phyloP scores from a whole-genome alignment of 2,888 invertebrate genomes.

The Habrosyne pyritoides region DNA sequence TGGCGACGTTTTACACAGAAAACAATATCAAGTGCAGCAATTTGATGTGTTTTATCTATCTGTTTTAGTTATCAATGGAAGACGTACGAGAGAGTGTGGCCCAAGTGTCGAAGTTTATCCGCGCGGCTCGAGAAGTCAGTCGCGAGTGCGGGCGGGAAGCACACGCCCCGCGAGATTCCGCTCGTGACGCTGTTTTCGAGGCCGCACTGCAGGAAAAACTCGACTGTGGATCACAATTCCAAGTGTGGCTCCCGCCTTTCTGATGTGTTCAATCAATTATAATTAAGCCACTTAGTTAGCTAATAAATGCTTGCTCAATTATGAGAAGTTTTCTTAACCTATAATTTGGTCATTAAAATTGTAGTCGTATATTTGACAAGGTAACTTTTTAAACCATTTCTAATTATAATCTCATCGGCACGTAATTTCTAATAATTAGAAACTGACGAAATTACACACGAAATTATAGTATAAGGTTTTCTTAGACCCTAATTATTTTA shows the following conservation, averaged over 20 bases:
- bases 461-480: neutral
- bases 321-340: neutral
- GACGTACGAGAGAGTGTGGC: slow-evolving; percentile 75
- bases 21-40: too few relatives aligned
- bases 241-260: slow-evolving; percentile 84
- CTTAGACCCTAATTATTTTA: neutral
- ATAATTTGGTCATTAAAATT: neutral
- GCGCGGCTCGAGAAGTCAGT: slow-evolving; percentile 71
- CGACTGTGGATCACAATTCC: slow-evolving; percentile 75
- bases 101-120: slow-evolving; percentile 68
- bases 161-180: slow-evolving; percentile 65
- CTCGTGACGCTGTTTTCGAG: slow-evolving; percentile 74
- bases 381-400: neutral
- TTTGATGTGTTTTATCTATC: too few relatives aligned
- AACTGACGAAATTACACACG: neutral
- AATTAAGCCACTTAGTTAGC: slow-evolving; percentile 31
- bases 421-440: neutral
- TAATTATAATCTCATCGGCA: neutral
- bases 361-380: too few relatives aligned
- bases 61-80: slow-evolving; percentile 62
- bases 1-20: too few relatives aligned
- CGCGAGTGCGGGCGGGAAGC: slow-evolving; percentile 62
- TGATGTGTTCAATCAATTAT: slow-evolving; percentile 66
- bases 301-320: slow-evolving; percentile 34
- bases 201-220: slow-evolving; percentile 80